Evolutionary conservation across 2,797 vertebrate genomes (phyloP), one percentile per base, ranked within the genome.

Genomic region (Staurois parvus): DNA sequence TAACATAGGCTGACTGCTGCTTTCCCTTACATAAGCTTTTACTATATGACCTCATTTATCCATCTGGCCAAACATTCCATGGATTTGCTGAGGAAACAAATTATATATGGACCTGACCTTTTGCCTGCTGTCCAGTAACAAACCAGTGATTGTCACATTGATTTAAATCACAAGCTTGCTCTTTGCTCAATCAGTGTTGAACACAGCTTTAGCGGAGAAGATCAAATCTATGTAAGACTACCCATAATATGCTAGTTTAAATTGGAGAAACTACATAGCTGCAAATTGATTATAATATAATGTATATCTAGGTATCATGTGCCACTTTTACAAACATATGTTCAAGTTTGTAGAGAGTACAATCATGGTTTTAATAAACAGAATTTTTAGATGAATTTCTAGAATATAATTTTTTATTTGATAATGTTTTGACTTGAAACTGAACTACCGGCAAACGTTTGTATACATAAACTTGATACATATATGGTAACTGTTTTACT

Each of bases 31-130:
- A 66, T 28, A 66, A 28, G 40, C 7, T 17, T 78, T 28, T 66
- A 26, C 76, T 45, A 4, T 11, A 24, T 76, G 45, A 15, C 81
- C 45, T 56, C 30, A 76, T 76, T 59, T 69, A 59, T 62, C 64
- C 81, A 48, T 75, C 59, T 83, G 80, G 62, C 74, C 66, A 37
- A 45, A 68, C 73, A 69, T 76, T 56, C 66, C 73, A 84, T 29
- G 29, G 64, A 68, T 74, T 42, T 48, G 62, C 81, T 76, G 42
- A 76, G 52, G 30, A 84, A 32, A 69, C 42, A 70, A 9, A 80
- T 28, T 28, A 24, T 52, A 42, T 34, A 40, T 76, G 64, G 45
- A 69, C 45, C 69, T 83, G 64, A 69, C 64, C 73, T 76, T 76
- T 76, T 32, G 45, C 73, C 81, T 28, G 56, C 64, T 48, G 28